Evolutionary conservation across 2,113 vertebrate genomes (phyloP).

Genomic region (Eulemur macaco): DNA sequence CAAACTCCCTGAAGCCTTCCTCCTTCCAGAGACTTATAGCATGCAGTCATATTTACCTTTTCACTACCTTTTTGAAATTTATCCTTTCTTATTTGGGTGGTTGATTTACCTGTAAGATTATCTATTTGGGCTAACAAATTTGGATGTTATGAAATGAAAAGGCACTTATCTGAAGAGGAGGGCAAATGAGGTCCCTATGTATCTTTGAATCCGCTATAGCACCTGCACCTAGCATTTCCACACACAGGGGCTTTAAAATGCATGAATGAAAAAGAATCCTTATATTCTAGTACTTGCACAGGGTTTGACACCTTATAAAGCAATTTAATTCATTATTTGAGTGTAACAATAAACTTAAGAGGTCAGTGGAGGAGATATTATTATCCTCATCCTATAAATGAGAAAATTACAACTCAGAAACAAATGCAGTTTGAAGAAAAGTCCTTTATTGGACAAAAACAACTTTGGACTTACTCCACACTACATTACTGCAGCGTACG

Average conservation of each 20-base stretch:
- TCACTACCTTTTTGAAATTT: neutral
- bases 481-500: neutral
- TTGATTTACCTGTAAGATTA: neutral
- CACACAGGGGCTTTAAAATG: neutral
- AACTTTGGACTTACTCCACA: neutral
- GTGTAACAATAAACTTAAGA: conserved; percentile 29
- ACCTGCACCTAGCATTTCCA: neutral
- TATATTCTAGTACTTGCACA: neutral
- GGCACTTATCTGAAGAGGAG: neutral
- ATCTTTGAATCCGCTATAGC: neutral
- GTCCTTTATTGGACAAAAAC: neutral
- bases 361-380: neutral
- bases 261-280: neutral
- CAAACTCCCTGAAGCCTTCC: neutral
- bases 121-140: neutral
- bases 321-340: neutral
- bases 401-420: conserved; percentile 19
- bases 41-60: neutral
- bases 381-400: neutral
- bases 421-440: conserved; percentile 40
- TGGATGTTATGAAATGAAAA: conserved; percentile 8
- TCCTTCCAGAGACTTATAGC: neutral
- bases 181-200: neutral
- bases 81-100: neutral
- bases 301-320: neutral